Percentiles rank a stretch among this genome's conserved stretches.
These are phyloP conservation scores for Cromileptes altivelis DNA, from an alignment of 2,113 vertebrate genomes.

Conservation along the genomic window DNA sequence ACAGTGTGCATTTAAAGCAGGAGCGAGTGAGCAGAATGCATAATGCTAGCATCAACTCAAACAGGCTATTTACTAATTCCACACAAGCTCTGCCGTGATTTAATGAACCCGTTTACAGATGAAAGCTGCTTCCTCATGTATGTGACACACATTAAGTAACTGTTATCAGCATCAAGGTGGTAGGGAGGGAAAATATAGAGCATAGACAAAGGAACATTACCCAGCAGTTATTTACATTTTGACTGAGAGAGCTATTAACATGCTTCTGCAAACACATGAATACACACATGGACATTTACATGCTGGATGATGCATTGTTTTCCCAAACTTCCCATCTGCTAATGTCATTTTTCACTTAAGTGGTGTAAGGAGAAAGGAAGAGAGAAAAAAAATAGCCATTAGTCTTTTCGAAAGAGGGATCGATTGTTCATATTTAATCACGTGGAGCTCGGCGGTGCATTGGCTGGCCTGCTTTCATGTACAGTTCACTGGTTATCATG, in stretches of 20 bases:
- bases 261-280: constrained; percentile 24
- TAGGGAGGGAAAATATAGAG: constrained; percentile 1
- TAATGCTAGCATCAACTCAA: constrained; percentile 29
- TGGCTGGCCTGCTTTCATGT: constrained; percentile 46
- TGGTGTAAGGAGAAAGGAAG: background rate
- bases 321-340: background rate
- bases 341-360: constrained; percentile 23
- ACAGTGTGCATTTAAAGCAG: background rate
- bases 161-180: constrained; percentile 26
- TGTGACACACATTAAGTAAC: constrained; percentile 40
- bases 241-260: constrained; percentile 48
- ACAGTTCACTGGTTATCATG: constrained; percentile 49
- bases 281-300: background rate
- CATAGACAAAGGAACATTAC: constrained; percentile 27
- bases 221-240: constrained; percentile 48
- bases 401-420: constrained; percentile 39
- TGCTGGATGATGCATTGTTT: background rate
- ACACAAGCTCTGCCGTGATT: constrained; percentile 53
- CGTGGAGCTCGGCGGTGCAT: background rate
- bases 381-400: constrained; percentile 32
- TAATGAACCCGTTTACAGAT: constrained; percentile 67
- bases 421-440: constrained; percentile 66
- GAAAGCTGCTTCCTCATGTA: constrained; percentile 30
- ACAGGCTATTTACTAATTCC: constrained; percentile 49
- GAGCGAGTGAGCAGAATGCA: constrained; percentile 37